Base-by-base conservation (phyloP, 2,797 vertebrate species). In the Channa striata region DNA sequence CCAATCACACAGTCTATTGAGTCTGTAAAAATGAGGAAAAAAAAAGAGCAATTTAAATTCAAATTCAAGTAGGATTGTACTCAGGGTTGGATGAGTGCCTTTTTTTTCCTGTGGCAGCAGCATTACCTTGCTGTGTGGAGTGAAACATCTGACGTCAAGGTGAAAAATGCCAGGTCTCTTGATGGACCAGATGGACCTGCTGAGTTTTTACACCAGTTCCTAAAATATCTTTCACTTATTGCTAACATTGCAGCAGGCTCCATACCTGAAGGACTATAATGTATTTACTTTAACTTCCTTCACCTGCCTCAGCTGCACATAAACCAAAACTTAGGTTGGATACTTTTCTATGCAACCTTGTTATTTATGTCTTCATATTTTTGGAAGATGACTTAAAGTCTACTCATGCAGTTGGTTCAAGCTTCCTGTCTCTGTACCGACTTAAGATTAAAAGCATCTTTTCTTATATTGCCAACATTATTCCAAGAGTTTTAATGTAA, bases 161-260 rank as follows among this genome's bases (percentile, higher is more conserved):
- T 85, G 74, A 85, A 68, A 83, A 74, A 82, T 49, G 78, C 74
- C 86, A 58, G 74, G 48, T 70, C 47, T 67, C 57, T 57, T 51
- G 59, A 51, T 77, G 76, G 79, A 75, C 78, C 85, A 85, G 70
- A 78, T 83, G 85, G 79, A 78, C 88, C 78, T 73, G 72, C 92
- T 80, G 78, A 53, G 76, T 40, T 68, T 83, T 60, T 59, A 66
- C 81, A 42, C 56, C 72, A 67, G 53, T 68, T 80, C 48, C 60
- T 66, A 30, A 78, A 68, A 66, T 10, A 8, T 74, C 51, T 62
- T 47, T 73, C 36, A 40, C 49, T 56, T 73, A 54, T 56, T 60
- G 49, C 50, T 59, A 57, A 70, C 46, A 59, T 68, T 53, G 48
- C 14, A 48, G 17, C 6, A 39, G 30, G 1, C 62, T 48, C 80